Conservation (phyloP, 2,113 vertebrate species). For the Petrocephalus zakoni region DNA sequence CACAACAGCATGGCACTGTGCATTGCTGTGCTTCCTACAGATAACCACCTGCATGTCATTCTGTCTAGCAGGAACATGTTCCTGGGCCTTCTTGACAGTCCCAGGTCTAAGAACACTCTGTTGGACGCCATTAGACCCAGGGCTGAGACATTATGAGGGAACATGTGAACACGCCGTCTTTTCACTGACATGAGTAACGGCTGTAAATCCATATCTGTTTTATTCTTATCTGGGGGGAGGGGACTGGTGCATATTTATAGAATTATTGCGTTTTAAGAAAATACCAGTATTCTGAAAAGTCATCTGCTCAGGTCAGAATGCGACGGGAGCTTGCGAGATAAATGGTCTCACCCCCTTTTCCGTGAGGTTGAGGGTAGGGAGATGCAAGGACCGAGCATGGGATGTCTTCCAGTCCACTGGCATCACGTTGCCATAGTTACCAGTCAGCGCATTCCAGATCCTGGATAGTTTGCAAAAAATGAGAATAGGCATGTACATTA, state of each 20-base stretch:
- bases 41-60: background rate
- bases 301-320: background rate
- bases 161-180: background rate
- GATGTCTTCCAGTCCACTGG: slow-evolving; percentile 97
- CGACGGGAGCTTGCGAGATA: background rate
- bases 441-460: slow-evolving; percentile 93
- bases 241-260: background rate
- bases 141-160: background rate
- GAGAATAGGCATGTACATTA: background rate
- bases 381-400: slow-evolving; percentile 80
- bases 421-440: slow-evolving; percentile 96
- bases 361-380: slow-evolving; percentile 85
- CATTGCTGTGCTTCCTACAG: background rate
- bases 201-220: background rate
- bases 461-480: slow-evolving; percentile 48
- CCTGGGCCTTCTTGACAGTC: slow-evolving; percentile 32
- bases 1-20: background rate
- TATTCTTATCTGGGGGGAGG: background rate
- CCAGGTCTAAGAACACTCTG: background rate
- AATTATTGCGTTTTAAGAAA: background rate
- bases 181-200: background rate
- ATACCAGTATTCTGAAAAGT: background rate
- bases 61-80: background rate
- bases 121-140: slow-evolving; percentile 8
- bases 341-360: slow-evolving; percentile 67